A percentile compares a stretch with the other conserved stretches of the same genome.
These are phyloP conservation scores for Eristalinus sepulchralis DNA, from an alignment of 2,888 invertebrate species.

Conservation along the genomic window DNA sequence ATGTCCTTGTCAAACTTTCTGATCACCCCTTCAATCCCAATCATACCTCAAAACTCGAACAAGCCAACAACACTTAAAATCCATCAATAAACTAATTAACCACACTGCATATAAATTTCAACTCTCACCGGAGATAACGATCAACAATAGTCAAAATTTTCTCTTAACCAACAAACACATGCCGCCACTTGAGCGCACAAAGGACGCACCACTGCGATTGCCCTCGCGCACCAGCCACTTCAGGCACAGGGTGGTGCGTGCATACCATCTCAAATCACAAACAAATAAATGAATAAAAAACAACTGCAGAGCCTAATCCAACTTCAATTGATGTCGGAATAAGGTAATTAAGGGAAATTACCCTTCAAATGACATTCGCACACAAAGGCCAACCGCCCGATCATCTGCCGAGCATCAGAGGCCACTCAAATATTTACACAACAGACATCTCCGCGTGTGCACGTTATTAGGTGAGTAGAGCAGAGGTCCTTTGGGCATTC, in stretches of 20 bases:
- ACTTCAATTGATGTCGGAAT: conserved; percentile 52
- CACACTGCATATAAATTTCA: neutral
- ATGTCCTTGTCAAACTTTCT: neutral
- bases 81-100: neutral
- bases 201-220: neutral
- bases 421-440: conserved; percentile 69
- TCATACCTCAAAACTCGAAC: neutral
- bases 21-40: neutral
- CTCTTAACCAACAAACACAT: conserved; percentile 4
- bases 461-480: conserved; percentile 48
- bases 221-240: neutral
- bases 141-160: neutral
- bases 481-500: conserved; percentile 42
- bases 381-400: conserved; percentile 13
- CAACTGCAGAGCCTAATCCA: conserved; percentile 1
- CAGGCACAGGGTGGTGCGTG: conserved; percentile 5
- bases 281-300: conserved; percentile 42
- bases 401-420: conserved; percentile 53
- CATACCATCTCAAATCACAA: conserved; percentile 39
- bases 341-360: conserved; percentile 67
- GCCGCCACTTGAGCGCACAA: conserved; percentile 20
- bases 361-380: conserved; percentile 27
- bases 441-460: conserved; percentile 65
- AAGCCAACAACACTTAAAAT: neutral
- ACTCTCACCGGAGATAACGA: neutral